Conservation (phyloP, 2,888 invertebrate species). For the Anaspis maculata region DNA sequence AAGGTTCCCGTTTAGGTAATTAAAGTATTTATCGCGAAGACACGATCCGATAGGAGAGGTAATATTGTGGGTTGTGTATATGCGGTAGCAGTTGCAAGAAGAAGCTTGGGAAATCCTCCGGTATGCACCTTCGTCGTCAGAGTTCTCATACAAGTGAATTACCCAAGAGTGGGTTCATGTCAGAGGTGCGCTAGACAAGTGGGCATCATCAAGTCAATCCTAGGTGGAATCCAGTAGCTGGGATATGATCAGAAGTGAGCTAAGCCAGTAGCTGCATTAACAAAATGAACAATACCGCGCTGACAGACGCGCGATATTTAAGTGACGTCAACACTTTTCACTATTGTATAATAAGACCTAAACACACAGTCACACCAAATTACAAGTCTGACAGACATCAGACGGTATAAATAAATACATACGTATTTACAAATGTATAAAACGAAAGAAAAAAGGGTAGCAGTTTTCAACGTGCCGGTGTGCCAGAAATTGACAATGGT, state of each 20-base stretch:
- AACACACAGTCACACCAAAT: conserved; percentile 22
- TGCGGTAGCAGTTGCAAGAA: too few relatives aligned
- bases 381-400: conserved; percentile 19
- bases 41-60: too few relatives aligned
- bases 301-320: conserved; percentile 25
- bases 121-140: too few relatives aligned
- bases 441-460: conserved; percentile 17
- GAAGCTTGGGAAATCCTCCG: too few relatives aligned
- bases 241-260: conserved; percentile 14
- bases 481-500: conserved; percentile 20
- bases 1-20: conserved; percentile 11
- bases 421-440: conserved; percentile 17
- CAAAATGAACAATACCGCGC: conserved; percentile 20
- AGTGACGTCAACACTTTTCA: conserved; percentile 24
- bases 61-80: too few relatives aligned
- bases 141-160: too few relatives aligned
- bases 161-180: too few relatives aligned
- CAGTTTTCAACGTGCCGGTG: conserved; percentile 8
- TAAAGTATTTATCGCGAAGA: too few relatives aligned
- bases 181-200: conserved; percentile 15
- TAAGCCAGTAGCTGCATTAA: conserved; percentile 24
- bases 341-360: conserved; percentile 14
- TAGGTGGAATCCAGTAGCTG: conserved; percentile 17
- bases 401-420: conserved; percentile 20
- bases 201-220: conserved; percentile 16